phyloP scores from a whole-genome alignment of 2,113 vertebrate genomes.

The Polypterus senegalus region DNA sequence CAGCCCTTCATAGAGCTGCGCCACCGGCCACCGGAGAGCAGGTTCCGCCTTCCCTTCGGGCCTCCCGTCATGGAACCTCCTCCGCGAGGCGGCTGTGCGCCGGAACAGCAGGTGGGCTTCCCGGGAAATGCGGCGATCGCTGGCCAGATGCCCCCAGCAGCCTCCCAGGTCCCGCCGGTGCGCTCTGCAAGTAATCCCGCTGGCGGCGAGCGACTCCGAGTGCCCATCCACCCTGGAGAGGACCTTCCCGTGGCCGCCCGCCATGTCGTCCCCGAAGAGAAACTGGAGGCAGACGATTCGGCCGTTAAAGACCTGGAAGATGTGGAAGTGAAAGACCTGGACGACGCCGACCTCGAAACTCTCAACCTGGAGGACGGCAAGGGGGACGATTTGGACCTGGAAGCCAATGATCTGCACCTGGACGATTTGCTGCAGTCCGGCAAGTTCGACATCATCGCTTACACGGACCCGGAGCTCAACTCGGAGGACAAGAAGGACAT shows the following conservation, averaged over 20 bases:
- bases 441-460: constrained; percentile 93
- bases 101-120: constrained; percentile 49
- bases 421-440: constrained; percentile 84
- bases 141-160: constrained; percentile 40
- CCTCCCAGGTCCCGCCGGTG: constrained; percentile 48
- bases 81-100: constrained; percentile 43
- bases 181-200: constrained; percentile 65
- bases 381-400: constrained; percentile 84
- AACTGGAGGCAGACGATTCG: constrained; percentile 80
- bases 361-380: constrained; percentile 90
- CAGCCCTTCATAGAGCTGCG: constrained; percentile 87
- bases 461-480: constrained; percentile 88
- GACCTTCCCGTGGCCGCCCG: constrained; percentile 32
- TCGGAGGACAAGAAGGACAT: constrained; percentile 89
- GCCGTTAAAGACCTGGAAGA: constrained; percentile 86
- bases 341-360: constrained; percentile 87
- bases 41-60: constrained; percentile 58
- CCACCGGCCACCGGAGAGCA: constrained; percentile 67
- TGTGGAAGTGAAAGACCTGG: constrained; percentile 93
- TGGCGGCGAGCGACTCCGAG: constrained; percentile 51
- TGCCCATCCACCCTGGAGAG: constrained; percentile 35
- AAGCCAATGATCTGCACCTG: constrained; percentile 79
- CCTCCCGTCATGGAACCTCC: constrained; percentile 39
- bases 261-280: constrained; percentile 65
- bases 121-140: constrained; percentile 34